Percentiles rank a stretch among this genome's conserved stretches.
These are phyloP conservation scores for Acridotheres tristis DNA, from an alignment of 2,797 vertebrate species.

Conservation along the genomic window DNA sequence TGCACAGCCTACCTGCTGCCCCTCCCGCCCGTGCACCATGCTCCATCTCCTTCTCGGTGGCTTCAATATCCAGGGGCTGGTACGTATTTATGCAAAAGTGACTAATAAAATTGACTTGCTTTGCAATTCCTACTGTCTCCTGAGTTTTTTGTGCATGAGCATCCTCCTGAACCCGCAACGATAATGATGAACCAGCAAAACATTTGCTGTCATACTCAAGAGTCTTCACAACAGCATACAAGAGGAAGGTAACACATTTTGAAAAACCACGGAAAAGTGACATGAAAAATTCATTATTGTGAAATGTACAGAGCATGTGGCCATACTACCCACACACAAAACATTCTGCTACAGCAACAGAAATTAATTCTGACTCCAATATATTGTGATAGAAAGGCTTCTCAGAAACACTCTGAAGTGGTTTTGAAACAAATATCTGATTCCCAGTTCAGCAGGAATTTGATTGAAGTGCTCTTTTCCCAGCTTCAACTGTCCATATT, in stretches of 20 bases:
- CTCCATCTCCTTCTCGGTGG: fast-evolving
- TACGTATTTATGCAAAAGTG: not conserved
- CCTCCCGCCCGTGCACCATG: not conserved
- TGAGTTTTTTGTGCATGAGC: not conserved
- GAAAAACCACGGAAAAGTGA: not conserved
- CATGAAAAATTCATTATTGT: not conserved
- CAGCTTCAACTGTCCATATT: not conserved
- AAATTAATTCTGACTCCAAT: not conserved
- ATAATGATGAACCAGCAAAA: not conserved
- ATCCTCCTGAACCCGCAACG: not conserved
- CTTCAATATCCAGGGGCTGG: not conserved
- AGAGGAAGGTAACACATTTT: not conserved
- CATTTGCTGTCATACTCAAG: not conserved
- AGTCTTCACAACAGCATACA: not conserved
- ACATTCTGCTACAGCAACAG: not conserved
- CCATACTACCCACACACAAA: not conserved
- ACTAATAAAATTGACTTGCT: not conserved
- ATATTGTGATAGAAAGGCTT: not conserved
- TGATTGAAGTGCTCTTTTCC: not conserved
- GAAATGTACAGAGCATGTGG: not conserved
- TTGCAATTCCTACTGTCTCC: not conserved
- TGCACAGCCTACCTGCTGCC: not conserved
- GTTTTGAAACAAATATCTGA: not conserved
- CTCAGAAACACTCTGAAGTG: not conserved
- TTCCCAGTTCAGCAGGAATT: not conserved